Conservation (phyloP, 2,888 invertebrate species). For the Meteorus cinctellus region DNA sequence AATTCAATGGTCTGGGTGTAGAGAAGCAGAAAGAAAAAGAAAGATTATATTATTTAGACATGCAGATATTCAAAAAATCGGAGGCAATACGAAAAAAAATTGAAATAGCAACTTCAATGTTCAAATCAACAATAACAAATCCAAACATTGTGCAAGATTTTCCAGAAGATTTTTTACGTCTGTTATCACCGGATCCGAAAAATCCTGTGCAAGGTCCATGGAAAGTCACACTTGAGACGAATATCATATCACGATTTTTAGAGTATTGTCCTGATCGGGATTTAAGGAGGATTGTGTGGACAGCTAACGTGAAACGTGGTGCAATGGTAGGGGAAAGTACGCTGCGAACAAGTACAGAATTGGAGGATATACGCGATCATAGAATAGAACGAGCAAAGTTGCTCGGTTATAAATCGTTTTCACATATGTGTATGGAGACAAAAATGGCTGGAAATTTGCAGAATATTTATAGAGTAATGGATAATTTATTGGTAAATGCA, state of each 20-base stretch:
- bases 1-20: slow-evolving; percentile 86
- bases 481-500: slow-evolving; percentile 81
- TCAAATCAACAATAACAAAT: slow-evolving; percentile 81
- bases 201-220: slow-evolving; percentile 85
- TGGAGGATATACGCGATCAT: slow-evolving; percentile 85
- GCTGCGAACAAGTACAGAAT: slow-evolving; percentile 81
- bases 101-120: slow-evolving; percentile 78
- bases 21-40: slow-evolving; percentile 70
- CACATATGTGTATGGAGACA: slow-evolving; percentile 93
- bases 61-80: slow-evolving; percentile 73
- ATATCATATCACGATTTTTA: slow-evolving; percentile 84
- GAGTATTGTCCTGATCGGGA: slow-evolving; percentile 87
- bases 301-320: slow-evolving; percentile 82
- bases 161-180: slow-evolving; percentile 80
- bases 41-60: slow-evolving; percentile 8
- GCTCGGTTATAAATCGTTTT: slow-evolving; percentile 86
- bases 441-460: slow-evolving; percentile 91
- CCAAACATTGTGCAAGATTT: slow-evolving; percentile 81
- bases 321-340: slow-evolving; percentile 80
- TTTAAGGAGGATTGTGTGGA: slow-evolving; percentile 89
- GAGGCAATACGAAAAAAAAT: slow-evolving; percentile 79
- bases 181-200: slow-evolving; percentile 79
- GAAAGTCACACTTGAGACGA: slow-evolving; percentile 85
- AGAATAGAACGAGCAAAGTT: slow-evolving; percentile 83
- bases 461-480: slow-evolving; percentile 82